Evolutionary conservation across 2,888 invertebrate genomes (phyloP).

Genomic region (Chrysolina haemoptera): DNA sequence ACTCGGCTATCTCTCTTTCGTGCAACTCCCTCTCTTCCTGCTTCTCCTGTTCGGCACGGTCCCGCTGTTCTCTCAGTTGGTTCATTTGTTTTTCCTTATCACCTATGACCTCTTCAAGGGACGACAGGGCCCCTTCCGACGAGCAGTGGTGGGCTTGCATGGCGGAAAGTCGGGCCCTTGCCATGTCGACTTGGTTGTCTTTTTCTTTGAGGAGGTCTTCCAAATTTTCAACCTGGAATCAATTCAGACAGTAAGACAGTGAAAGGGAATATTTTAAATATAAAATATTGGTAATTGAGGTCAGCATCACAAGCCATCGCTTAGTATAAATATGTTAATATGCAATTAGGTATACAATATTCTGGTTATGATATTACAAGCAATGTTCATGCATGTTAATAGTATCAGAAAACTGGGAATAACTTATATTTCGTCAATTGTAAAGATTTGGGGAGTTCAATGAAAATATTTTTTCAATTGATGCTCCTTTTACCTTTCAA

Average conservation of each 20-base stretch:
- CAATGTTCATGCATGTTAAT: no score
- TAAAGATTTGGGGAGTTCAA: no score
- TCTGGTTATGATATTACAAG: no score
- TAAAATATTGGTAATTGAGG: background rate
- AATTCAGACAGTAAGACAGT: background rate
- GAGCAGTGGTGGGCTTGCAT: conserved; percentile 96
- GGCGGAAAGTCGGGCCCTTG: conserved; percentile 89
- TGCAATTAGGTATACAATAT: background rate
- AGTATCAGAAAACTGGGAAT: no score
- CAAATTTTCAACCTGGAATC: conserved; percentile 91
- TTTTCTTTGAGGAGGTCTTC: conserved; percentile 98
- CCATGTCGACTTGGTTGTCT: conserved; percentile 98
- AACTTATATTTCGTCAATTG: no score
- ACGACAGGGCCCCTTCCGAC: conserved; percentile 92
- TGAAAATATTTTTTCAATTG: no score
- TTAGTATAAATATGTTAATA: background rate
- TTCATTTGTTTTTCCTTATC: conserved; percentile 98
- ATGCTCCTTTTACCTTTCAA: no score
- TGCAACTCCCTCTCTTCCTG: conserved; percentile 95
- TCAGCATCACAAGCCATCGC: background rate
- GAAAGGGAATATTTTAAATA: background rate
- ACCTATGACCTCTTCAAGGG: conserved; percentile 94
- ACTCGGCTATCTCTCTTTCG: conserved; percentile 94
- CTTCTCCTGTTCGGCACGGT: conserved; percentile 95
- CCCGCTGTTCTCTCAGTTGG: conserved; percentile 93